phyloP scores from a whole-genome alignment of 2,113 vertebrate genomes.

The Sorex araneus region DNA sequence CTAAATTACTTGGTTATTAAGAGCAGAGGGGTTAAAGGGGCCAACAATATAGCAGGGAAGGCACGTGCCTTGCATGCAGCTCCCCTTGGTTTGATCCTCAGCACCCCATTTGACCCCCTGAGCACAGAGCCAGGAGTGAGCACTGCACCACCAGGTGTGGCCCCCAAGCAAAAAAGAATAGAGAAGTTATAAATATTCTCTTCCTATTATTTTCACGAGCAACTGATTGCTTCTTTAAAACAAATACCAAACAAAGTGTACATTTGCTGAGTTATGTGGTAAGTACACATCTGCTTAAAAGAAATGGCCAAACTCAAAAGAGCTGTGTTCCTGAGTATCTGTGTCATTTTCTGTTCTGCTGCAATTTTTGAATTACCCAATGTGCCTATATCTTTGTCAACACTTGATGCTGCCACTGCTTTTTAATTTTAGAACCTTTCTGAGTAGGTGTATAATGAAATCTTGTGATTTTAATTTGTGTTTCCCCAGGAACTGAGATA shows the following conservation, averaged over 20 bases:
- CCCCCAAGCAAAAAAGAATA: too few species aligned
- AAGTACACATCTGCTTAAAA: constrained; percentile 14
- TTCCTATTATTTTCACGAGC: too few species aligned
- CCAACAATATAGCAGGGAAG: too few species aligned
- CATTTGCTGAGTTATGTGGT: background rate
- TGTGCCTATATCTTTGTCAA: background rate
- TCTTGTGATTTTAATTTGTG: constrained; percentile 17
- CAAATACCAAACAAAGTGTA: background rate
- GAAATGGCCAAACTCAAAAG: background rate
- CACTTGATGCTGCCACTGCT: background rate
- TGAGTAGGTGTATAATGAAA: background rate
- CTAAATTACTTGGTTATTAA: too few species aligned
- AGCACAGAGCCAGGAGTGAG: too few species aligned
- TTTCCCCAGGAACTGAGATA: background rate
- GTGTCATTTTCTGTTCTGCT: background rate
- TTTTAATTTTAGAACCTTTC: background rate
- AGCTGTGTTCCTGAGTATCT: background rate
- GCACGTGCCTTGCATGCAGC: too few species aligned
- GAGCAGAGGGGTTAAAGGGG: background rate
- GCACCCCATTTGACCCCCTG: too few species aligned
- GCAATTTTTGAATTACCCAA: background rate
- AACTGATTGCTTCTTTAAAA: background rate
- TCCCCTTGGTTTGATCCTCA: too few species aligned
- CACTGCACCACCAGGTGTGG: too few species aligned
- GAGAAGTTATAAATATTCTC: too few species aligned